Conservation (phyloP, 2,113 vertebrate genomes). For the Saguinus midas region DNA sequence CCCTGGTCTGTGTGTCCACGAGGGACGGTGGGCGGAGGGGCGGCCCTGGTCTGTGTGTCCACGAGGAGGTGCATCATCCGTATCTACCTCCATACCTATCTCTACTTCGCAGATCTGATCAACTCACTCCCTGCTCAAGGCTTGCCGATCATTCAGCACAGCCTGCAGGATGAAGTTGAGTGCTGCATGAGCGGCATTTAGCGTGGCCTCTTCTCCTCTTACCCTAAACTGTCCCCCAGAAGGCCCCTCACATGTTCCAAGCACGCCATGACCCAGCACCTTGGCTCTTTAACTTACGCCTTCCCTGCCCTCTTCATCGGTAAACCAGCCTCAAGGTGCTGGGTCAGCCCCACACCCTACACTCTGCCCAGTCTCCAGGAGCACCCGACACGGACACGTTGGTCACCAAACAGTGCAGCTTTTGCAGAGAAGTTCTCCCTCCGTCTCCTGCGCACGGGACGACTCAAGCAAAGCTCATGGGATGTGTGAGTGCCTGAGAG, state of each 20-base stretch:
- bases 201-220: background rate
- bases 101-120: background rate
- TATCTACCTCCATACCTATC: background rate
- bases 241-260: background rate
- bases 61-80: background rate
- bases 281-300: no score
- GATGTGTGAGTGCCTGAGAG: no score
- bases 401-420: background rate
- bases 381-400: no score
- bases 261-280: background rate
- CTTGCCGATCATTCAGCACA: background rate
- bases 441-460: background rate
- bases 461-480: background rate
- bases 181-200: background rate
- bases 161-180: background rate
- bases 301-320: background rate
- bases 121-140: background rate
- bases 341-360: background rate
- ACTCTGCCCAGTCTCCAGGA: background rate
- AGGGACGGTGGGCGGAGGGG: no score
- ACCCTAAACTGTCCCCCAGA: accelerated
- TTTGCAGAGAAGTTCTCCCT: background rate
- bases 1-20: background rate
- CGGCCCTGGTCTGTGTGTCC: no score
- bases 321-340: background rate